These are phyloP conservation scores for Phengaris arion DNA, from an alignment of 2,888 invertebrate species.

Conservation along the genomic window DNA sequence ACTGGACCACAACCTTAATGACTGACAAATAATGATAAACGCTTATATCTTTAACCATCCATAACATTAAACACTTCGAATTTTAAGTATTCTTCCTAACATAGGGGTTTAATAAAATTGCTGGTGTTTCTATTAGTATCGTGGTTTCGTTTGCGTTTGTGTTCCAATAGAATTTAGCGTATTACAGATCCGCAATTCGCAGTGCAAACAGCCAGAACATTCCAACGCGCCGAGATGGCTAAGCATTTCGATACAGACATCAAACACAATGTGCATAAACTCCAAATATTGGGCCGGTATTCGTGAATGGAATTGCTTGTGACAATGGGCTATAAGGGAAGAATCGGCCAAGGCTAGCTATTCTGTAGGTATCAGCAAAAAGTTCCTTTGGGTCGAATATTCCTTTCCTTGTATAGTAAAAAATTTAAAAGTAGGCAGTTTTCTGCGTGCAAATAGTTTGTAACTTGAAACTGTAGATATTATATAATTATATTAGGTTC, in stretches of 20 bases:
- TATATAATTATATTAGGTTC: too few species aligned
- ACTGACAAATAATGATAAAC: too few species aligned
- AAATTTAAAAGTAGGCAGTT: too few species aligned
- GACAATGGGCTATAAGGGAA: background rate
- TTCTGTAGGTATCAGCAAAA: too few species aligned
- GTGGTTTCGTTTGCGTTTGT: background rate
- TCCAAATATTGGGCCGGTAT: slow-evolving; percentile 17
- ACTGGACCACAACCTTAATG: too few species aligned
- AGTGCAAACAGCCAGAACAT: slow-evolving; percentile 2
- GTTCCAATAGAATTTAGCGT: background rate
- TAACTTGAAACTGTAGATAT: too few species aligned
- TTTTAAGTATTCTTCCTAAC: background rate
- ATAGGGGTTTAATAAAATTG: background rate
- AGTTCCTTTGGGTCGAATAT: too few species aligned
- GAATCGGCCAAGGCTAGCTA: background rate
- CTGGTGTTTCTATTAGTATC: background rate
- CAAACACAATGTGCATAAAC: background rate
- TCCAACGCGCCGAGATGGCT: background rate
- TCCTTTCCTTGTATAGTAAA: too few species aligned
- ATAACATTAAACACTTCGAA: background rate
- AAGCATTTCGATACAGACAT: slow-evolving; percentile 12
- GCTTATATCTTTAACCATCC: too few species aligned
- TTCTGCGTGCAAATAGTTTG: too few species aligned
- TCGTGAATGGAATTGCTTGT: background rate
- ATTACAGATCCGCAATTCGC: background rate